phyloP scores from a whole-genome alignment of 2,113 vertebrate species.

The Archilochus colubris region DNA sequence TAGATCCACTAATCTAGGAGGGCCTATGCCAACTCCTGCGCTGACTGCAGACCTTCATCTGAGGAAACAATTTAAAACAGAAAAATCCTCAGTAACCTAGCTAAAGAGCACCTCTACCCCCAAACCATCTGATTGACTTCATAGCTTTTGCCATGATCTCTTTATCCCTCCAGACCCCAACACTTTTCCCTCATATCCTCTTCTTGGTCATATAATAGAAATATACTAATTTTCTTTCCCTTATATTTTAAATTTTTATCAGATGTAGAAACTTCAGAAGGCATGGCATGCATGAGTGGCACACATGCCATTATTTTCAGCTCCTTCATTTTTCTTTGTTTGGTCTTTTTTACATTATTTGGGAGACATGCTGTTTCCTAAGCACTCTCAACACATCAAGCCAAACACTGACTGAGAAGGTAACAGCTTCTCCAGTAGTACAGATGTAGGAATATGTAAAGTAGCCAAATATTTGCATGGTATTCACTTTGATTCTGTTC shows the following conservation, averaged over 20 bases:
- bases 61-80: neutral
- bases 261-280: neutral
- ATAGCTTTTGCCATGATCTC: neutral
- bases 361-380: neutral
- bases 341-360: neutral
- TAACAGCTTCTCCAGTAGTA: neutral
- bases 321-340: neutral
- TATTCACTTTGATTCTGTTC: neutral
- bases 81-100: neutral
- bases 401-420: neutral
- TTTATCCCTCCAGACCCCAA: neutral
- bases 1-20: neutral
- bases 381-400: neutral
- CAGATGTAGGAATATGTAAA: neutral
- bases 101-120: neutral
- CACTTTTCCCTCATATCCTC: neutral
- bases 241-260: neutral
- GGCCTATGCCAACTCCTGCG: neutral
- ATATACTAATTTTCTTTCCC: neutral
- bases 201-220: neutral
- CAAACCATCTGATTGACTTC: neutral
- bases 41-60: neutral
- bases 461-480: neutral
- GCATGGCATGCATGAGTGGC: neutral
- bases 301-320: neutral